phyloP scores from a whole-genome alignment of 2,888 invertebrate species.

The Lasius platythorax region DNA sequence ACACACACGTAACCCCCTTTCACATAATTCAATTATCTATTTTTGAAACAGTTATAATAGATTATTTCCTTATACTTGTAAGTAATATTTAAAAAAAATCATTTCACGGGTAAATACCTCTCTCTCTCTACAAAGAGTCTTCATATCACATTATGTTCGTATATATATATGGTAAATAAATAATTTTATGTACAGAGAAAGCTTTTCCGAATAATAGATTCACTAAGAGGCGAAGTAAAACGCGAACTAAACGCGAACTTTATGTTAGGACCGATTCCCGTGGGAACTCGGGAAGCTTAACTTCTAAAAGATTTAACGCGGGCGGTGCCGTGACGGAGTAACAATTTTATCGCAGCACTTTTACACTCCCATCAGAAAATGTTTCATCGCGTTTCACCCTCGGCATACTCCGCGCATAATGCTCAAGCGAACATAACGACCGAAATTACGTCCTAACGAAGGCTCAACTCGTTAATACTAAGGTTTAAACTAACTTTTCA shows the following conservation, averaged over 20 bases:
- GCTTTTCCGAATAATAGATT: constrained; percentile 69
- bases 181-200: constrained; percentile 10
- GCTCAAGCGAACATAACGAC: constrained; percentile 32
- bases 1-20: not conserved
- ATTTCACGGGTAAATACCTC: not conserved
- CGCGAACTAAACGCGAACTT: constrained; percentile 53
- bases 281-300: constrained; percentile 63
- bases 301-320: constrained; percentile 73
- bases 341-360: constrained; percentile 70
- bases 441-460: constrained; percentile 38
- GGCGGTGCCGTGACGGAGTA: constrained; percentile 65
- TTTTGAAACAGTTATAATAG: not conserved
- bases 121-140: not conserved
- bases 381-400: constrained; percentile 39
- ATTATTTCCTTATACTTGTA: not conserved
- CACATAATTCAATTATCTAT: not conserved
- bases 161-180: not conserved
- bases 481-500: constrained; percentile 45
- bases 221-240: constrained; percentile 63
- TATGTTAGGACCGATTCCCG: constrained; percentile 30
- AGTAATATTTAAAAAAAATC: not conserved
- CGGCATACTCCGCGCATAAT: constrained; percentile 35
- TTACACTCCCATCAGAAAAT: constrained; percentile 41
- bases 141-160: not conserved
- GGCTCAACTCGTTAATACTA: constrained; percentile 43